Conservation (phyloP, 2,888 invertebrate species). For the Melieria picta region DNA sequence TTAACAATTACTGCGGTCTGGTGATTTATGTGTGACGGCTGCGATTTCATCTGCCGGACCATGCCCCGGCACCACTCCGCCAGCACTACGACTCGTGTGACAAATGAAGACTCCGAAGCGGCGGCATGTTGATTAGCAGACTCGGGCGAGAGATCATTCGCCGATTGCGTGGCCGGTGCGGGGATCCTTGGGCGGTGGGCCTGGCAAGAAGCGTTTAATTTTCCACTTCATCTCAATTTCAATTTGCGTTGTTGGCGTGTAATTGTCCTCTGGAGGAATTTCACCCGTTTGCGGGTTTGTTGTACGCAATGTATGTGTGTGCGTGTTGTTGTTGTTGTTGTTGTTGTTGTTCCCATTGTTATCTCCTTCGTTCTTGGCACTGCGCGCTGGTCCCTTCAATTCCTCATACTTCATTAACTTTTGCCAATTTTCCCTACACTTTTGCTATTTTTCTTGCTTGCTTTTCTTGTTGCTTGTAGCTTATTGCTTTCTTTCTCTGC, state of each 20-base stretch:
- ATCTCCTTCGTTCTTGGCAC: not conserved
- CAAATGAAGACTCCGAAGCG: too few species aligned
- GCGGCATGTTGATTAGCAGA: too few species aligned
- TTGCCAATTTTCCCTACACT: not conserved
- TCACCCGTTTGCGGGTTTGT: not conserved
- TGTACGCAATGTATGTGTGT: not conserved
- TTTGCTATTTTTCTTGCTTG: not conserved
- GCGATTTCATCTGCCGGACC: too few species aligned
- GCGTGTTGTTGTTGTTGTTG: not conserved
- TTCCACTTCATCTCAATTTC: constrained; percentile 24
- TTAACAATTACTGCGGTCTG: constrained; percentile 39
- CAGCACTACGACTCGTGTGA: too few species aligned
- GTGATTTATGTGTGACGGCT: constrained; percentile 18
- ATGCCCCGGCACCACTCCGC: too few species aligned
- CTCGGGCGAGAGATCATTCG: too few species aligned
- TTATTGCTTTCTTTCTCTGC: not conserved
- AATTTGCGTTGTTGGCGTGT: constrained; percentile 16
- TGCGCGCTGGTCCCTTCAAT: constrained; percentile 4
- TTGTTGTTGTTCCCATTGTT: not conserved
- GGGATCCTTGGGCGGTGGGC: not conserved
- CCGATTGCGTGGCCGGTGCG: not conserved
- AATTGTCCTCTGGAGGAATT: constrained; percentile 13
- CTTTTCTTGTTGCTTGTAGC: not conserved
- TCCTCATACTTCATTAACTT: constrained; percentile 20
- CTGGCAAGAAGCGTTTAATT: constrained; percentile 16